Conservation (phyloP, 2,888 invertebrate species). For the Heliconius sara region DNA sequence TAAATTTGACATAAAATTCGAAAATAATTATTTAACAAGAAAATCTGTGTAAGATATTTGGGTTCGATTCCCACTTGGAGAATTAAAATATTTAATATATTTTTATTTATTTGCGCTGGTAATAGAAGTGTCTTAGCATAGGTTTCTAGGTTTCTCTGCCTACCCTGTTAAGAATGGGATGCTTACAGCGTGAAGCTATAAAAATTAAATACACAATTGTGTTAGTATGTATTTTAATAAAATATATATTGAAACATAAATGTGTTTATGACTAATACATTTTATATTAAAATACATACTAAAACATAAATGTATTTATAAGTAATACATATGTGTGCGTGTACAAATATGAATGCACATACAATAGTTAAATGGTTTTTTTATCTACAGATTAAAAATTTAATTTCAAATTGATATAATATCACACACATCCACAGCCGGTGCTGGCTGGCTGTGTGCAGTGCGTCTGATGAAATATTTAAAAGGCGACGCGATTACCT, state of each 20-base stretch:
- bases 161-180: too few species aligned
- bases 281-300: too few species aligned
- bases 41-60: neutral
- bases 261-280: too few species aligned
- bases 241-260: neutral
- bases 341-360: neutral
- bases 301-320: neutral
- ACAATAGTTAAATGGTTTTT: neutral
- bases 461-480: slow-evolving; percentile 30
- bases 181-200: too few species aligned
- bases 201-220: too few species aligned
- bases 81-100: too few species aligned
- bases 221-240: too few species aligned
- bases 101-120: too few species aligned
- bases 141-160: too few species aligned
- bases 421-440: neutral
- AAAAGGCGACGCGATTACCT: slow-evolving; percentile 41
- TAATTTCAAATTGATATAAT: neutral
- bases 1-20: neutral
- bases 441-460: neutral
- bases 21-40: neutral
- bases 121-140: too few species aligned
- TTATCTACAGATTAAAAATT: neutral
- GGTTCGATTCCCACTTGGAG: too few species aligned
- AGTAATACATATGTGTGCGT: neutral